Conservation (phyloP, 1,140 invertebrate species). For the Hermatobates lingyangjiaoensis region DNA sequence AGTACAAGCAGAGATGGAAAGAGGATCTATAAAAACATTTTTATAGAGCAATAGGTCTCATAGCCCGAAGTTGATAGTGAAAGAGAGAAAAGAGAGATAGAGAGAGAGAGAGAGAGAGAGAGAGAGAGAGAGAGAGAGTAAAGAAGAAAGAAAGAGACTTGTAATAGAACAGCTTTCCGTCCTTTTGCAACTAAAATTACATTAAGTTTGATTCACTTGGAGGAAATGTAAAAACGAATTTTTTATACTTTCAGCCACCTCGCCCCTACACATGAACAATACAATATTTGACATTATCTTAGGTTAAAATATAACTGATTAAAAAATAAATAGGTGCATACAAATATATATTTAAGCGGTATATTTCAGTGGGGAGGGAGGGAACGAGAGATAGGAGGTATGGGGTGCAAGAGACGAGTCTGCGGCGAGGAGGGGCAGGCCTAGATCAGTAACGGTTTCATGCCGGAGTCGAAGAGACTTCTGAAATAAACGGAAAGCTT, state of each 20-base stretch:
- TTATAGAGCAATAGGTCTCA: no score
- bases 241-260: neutral
- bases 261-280: constrained; percentile 1
- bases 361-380: neutral
- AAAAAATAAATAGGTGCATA: neutral
- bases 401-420: no score
- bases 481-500: constrained; percentile 2
- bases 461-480: neutral
- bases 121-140: no score
- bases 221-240: neutral
- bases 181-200: neutral
- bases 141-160: no score
- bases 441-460: constrained; percentile 2
- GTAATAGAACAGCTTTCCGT: neutral
- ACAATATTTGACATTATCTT: neutral
- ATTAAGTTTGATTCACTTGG: neutral
- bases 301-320: neutral
- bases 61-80: no score
- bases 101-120: no score
- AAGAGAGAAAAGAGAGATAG: no score
- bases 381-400: neutral
- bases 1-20: no score
- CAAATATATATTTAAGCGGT: neutral
- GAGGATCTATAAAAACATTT: no score
- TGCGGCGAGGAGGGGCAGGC: neutral